Conservation (phyloP, 1,140 invertebrate genomes). For the Brachionus manjavacas region DNA sequence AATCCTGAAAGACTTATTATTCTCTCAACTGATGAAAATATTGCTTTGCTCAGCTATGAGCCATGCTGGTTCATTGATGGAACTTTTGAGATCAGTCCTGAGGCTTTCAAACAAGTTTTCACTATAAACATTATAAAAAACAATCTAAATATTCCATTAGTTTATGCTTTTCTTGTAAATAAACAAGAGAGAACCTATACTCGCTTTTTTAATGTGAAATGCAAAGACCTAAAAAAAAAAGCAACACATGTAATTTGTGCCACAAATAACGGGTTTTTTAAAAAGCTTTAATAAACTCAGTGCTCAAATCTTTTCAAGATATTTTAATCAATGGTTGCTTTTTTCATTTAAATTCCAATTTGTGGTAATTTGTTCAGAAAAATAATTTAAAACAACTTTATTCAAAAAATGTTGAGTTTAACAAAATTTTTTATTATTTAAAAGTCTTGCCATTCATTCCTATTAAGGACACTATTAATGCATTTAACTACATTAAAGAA, state of each 20-base stretch:
- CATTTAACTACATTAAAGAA: not conserved
- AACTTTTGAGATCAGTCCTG: not conserved
- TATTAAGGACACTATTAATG: not conserved
- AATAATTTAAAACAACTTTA: not conserved
- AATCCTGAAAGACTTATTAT: not conserved
- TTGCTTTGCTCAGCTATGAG: not conserved
- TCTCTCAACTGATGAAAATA: not conserved
- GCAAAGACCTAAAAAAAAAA: not conserved
- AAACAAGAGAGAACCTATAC: not conserved
- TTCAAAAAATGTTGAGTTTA: not conserved
- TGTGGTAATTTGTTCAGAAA: not conserved
- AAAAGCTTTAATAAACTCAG: not conserved
- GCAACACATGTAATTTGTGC: not conserved
- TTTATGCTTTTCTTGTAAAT: not conserved
- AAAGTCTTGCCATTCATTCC: not conserved
- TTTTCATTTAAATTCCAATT: constrained; percentile 17
- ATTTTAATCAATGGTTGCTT: not conserved
- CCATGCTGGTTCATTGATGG: not conserved
- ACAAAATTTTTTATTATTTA: not conserved
- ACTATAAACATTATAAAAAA: not conserved
- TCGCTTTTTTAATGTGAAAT: not conserved
- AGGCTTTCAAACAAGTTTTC: not conserved
- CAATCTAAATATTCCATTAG: not conserved
- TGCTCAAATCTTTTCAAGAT: not conserved
- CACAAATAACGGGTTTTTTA: too few relatives aligned